These are phyloP conservation scores for Rachycentron canadum DNA, from an alignment of 2,797 vertebrate genomes.

Conservation along the genomic window DNA sequence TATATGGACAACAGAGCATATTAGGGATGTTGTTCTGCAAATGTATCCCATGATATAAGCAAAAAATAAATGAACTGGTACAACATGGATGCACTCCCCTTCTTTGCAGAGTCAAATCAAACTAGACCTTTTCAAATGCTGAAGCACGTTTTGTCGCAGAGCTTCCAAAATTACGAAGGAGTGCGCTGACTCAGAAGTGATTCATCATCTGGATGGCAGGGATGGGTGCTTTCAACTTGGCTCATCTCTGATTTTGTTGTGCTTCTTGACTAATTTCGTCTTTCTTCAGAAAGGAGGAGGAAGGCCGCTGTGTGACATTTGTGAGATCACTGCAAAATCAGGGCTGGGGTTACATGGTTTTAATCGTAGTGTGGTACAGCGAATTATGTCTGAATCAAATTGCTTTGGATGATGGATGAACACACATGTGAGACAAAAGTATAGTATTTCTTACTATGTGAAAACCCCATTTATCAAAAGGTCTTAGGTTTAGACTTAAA, in stretches of 20 bases:
- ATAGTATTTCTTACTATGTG: not conserved
- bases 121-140: conserved; percentile 12
- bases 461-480: not conserved
- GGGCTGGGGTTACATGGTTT: conserved; percentile 1
- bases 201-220: conserved; percentile 61
- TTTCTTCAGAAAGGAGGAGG: conserved; percentile 42
- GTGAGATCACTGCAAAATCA: conserved; percentile 25
- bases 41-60: not conserved
- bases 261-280: conserved; percentile 58
- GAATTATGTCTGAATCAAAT: conserved; percentile 3
- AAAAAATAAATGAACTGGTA: not conserved
- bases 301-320: conserved; percentile 45
- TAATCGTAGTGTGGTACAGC: not conserved
- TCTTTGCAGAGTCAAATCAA: not conserved
- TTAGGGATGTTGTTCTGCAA: not conserved
- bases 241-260: conserved; percentile 60
- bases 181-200: conserved; percentile 74
- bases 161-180: conserved; percentile 28
- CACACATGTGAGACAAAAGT: too few species aligned
- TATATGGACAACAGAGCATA: not conserved
- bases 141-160: conserved; percentile 15
- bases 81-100: not conserved
- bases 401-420: not conserved
- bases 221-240: conserved; percentile 39
- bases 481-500: conserved; percentile 1